Conservation (phyloP, 2,888 invertebrate species). For the Agrotis clavis region DNA sequence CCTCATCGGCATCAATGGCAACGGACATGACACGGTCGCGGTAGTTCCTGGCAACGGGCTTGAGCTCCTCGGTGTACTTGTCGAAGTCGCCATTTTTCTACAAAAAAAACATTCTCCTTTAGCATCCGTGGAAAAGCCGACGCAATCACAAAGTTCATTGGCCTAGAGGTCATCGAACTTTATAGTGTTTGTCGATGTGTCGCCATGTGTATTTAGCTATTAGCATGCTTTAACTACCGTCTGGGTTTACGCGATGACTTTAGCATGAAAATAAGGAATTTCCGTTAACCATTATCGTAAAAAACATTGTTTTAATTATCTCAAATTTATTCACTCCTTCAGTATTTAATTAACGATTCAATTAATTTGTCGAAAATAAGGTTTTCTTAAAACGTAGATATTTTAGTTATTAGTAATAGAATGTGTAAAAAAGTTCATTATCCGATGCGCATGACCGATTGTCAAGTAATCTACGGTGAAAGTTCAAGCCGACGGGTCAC, state of each 20-base stretch:
- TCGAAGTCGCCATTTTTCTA: constrained; percentile 96
- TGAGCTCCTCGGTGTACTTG: constrained; percentile 94
- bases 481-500: constrained; percentile 55
- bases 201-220: constrained; percentile 34
- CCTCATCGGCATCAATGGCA: constrained; percentile 98
- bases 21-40: constrained; percentile 98
- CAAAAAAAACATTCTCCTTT: constrained; percentile 60
- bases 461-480: constrained; percentile 53
- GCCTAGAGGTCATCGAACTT: constrained; percentile 63
- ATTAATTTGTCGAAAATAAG: not conserved
- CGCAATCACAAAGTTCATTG: constrained; percentile 60
- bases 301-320: constrained; percentile 9
- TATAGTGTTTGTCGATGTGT: constrained; percentile 47
- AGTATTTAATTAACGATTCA: not conserved
- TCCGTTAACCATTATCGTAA: constrained; percentile 1
- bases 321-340: not conserved
- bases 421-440: constrained; percentile 50
- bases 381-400: not conserved
- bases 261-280: not conserved
- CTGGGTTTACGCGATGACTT: constrained; percentile 17
- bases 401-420: constrained; percentile 2
- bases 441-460: constrained; percentile 42
- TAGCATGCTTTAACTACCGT: constrained; percentile 30
- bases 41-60: constrained; percentile 96
- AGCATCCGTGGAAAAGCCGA: constrained; percentile 37